phyloP scores from a whole-genome alignment of 2,113 vertebrate species.

The Phalacrocorax brasilianus region DNA sequence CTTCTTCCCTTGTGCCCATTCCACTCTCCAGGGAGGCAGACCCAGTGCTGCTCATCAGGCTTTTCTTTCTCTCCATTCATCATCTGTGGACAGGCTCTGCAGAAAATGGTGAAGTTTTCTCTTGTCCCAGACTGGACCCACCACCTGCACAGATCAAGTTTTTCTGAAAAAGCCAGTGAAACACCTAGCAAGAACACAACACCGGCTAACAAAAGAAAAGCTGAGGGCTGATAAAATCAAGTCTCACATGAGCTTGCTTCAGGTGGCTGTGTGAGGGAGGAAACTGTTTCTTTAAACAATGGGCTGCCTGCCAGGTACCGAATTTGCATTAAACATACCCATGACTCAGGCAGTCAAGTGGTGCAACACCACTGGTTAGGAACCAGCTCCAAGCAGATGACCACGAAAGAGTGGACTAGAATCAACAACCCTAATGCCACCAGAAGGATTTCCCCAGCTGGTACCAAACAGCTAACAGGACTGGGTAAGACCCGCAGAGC shows the following conservation, averaged over 20 bases:
- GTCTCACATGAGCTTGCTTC: slow-evolving; percentile 25
- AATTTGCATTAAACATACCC: not conserved
- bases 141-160: not conserved
- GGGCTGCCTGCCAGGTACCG: slow-evolving; percentile 8
- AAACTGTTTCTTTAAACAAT: slow-evolving; percentile 43
- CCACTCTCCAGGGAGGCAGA: not conserved
- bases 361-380: not conserved
- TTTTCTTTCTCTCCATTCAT: not conserved
- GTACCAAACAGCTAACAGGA: not conserved
- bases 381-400: not conserved
- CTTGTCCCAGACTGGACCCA: not conserved
- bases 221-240: slow-evolving; percentile 26
- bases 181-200: not conserved
- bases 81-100: not conserved
- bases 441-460: not conserved
- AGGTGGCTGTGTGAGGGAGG: slow-evolving; percentile 10
- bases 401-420: not conserved
- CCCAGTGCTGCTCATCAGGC: not conserved
- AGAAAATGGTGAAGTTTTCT: not conserved
- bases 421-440: not conserved
- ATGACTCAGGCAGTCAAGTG: not conserved
- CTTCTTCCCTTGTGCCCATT: not conserved
- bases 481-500: not conserved
- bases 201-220: not conserved
- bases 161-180: not conserved